Conservation (phyloP, 1,140 invertebrate species). For the Cyclina sinensis region DNA sequence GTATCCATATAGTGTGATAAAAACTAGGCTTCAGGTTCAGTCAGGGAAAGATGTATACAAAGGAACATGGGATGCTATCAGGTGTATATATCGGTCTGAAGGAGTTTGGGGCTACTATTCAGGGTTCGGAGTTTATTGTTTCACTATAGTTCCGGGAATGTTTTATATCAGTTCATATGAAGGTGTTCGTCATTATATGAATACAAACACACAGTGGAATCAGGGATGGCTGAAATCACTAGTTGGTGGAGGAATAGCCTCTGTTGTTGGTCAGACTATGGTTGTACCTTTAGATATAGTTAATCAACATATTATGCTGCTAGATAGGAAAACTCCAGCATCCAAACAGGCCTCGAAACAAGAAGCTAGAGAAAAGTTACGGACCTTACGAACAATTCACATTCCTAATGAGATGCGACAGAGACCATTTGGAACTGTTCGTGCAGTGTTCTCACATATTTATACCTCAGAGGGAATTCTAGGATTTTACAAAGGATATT, state of each 20-base stretch:
- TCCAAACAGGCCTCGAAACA: neutral
- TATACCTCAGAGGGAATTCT: conserved; percentile 93
- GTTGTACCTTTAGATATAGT: conserved; percentile 98
- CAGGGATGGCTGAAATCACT: conserved; percentile 89
- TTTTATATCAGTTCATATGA: conserved; percentile 99
- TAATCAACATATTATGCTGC: conserved; percentile 98
- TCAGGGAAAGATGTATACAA: conserved; percentile 89
- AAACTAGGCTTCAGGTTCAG: conserved; percentile 95
- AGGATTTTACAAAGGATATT: conserved; percentile 97
- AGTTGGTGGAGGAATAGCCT: conserved; percentile 95
- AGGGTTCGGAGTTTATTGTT: conserved; percentile 94
- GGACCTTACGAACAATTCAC: conserved; percentile 72
- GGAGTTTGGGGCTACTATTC: conserved; percentile 95
- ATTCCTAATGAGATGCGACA: conserved; percentile 73
- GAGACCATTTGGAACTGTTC: conserved; percentile 77
- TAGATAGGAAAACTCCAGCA: conserved; percentile 88
- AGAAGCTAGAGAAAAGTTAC: conserved; percentile 65
- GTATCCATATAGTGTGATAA: conserved; percentile 98
- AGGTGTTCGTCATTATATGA: conserved; percentile 93
- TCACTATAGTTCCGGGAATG: conserved; percentile 93
- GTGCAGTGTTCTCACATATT: conserved; percentile 90
- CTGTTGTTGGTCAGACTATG: conserved; percentile 97
- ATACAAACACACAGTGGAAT: conserved; percentile 87
- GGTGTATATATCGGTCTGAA: conserved; percentile 95
- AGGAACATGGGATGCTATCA: conserved; percentile 96